Evolutionary conservation across 2,888 invertebrate genomes (phyloP), one percentile per base, ranked within the genome.

Genomic region (Carcina quercana): DNA sequence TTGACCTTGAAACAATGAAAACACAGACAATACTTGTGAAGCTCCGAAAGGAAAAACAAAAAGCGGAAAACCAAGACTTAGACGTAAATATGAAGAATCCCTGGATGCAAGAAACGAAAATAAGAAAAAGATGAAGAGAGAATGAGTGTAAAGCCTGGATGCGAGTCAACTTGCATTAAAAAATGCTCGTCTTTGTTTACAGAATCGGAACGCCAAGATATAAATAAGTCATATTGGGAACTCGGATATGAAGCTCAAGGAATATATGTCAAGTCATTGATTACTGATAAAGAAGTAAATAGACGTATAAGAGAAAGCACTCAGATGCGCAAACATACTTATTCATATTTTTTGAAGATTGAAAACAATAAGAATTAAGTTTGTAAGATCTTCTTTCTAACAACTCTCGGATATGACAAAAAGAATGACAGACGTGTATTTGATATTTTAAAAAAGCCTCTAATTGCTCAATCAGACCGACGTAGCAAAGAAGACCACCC

Each of bases 351-450:
- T 17, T 7, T 17, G 17, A 7, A 17, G 17, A 17, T 17, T 17
- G 17, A 17, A 17, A 17, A 17, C 7, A 17, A 17, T 25, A 32
- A 32, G 21, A 30, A 10, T 30, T 19, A 32, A 22, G 38, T 38
- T 4, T 35, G 35, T 21, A 38, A 40, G 32, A 34, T 20, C 22
- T 33, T 35, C 22, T 40, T 38, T 30, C 3, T 38, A 20, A 25
- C 38, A 2, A 41, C 38, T 12, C 25, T 43, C 15, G 41, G 38
- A 15, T 41, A 38, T 15, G 25, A 40, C 14, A 15, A 15, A 25
- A 32, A 32, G 28, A 41, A 43, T 37, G 22, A 36, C 12, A 27
- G 19, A 13, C 19, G 30, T 25, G 27, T 30, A 15, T 26, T 37
- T 21, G 13, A 30, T 14, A 15, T 25, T 15, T 11, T 29, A 28